phyloP scores from a whole-genome alignment of 2,113 vertebrate genomes.

The Vombatus ursinus region DNA sequence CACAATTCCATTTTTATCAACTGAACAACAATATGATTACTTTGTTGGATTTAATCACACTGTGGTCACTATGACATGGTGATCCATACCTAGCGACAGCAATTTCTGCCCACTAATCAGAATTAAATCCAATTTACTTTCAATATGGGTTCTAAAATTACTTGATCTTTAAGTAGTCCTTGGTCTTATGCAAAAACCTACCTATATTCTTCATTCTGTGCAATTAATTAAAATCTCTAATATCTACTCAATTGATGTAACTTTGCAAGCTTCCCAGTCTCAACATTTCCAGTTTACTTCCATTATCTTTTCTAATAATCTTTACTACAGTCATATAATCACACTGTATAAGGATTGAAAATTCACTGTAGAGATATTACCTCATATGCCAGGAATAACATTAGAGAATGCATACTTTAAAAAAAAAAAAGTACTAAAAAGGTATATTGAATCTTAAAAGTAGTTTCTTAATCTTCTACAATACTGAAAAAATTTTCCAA shows the following conservation, averaged over 20 bases:
- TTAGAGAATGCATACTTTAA: slow-evolving; percentile 69
- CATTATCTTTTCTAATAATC: slow-evolving; percentile 51
- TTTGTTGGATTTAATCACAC: neutral
- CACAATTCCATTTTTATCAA: neutral
- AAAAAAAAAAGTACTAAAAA: neutral
- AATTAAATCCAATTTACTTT: slow-evolving; percentile 55
- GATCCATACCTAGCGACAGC: neutral
- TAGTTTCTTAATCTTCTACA: slow-evolving; percentile 62
- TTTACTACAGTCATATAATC: slow-evolving; percentile 55
- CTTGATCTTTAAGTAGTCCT: slow-evolving; percentile 46
- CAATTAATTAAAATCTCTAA: slow-evolving; percentile 38
- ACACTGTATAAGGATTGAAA: slow-evolving; percentile 62
- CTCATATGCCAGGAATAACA: slow-evolving; percentile 74
- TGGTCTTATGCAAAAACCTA: slow-evolving; percentile 40
- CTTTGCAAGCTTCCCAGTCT: slow-evolving; percentile 41
- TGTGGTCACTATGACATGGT: neutral
- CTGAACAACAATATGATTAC: neutral
- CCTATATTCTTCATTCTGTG: slow-evolving; percentile 47
- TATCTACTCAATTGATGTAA: slow-evolving; percentile 46
- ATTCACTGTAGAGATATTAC: slow-evolving; percentile 70
- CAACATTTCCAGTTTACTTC: slow-evolving; percentile 51
- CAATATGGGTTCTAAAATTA: slow-evolving; percentile 55
- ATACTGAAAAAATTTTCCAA: slow-evolving; percentile 78
- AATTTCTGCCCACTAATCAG: slow-evolving; percentile 37
- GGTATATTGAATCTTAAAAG: slow-evolving; percentile 70